Evolutionary conservation across 2,113 vertebrate species (phyloP), one percentile per base, ranked within the genome.

Genomic region (Piprites chloris): DNA sequence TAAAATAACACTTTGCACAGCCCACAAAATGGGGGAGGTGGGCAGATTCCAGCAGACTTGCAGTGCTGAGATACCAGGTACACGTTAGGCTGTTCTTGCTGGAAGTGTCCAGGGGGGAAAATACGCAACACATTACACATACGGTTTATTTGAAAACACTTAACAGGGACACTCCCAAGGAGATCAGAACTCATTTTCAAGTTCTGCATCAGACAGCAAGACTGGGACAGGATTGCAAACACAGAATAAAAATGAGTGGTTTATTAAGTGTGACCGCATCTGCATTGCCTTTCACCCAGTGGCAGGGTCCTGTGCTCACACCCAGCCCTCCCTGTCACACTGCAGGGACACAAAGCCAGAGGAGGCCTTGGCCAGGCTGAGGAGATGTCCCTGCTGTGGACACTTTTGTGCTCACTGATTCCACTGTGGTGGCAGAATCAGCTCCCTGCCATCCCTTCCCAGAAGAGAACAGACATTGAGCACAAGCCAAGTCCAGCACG

Each of bases 151-250:
- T 67, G 14, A 84, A 84, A 97, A 91, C 56, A 89, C 67, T 95
- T 89, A 78, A 85, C 81, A 77, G 85, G 76, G 93, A 92, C 72
- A 82, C 82, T 91, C 67, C 91, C 49, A 50, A 62, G 27, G 71
- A 95, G 66, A 92, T 62, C 56, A 67, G 78, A 83, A 44, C 85
- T 88, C 52, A 68, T 86, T 86, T 96, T 86, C 85, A 50, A 72
- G 59, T 80, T 85, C 68, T 89, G 59, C 73, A 80, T 55, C 56
- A 71, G 42, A 37, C 55, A 72, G 61, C 72, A 93, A 74, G 93
- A 67, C 30, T 68, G 26, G 44, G 14, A 75, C 30, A 44, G 61
- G 32, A 75, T 1, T 78, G 85, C 55, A 92, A 80, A 69, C 41
- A 42, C 18, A 65, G 69, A 94, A 49, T 62, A 41, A 46, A 62